Evolutionary conservation across 2,113 vertebrate genomes (phyloP), one percentile per base, ranked within the genome.

Genomic region (Acanthochromis polyacanthus): DNA sequence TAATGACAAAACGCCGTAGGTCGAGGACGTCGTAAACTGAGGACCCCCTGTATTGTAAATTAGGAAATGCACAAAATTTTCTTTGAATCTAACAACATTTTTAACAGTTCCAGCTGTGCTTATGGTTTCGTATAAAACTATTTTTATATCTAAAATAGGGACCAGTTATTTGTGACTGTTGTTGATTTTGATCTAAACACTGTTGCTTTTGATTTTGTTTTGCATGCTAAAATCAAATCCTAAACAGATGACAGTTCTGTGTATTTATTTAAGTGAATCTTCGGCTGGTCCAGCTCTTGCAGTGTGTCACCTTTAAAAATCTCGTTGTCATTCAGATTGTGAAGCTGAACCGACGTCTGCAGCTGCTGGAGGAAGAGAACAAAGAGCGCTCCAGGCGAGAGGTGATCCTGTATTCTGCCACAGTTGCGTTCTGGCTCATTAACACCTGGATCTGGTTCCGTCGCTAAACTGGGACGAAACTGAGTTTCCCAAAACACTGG

Each of bases 391-490:
- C 96, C 30, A 97, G 95, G 86, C 94, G 97, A 80, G 98, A 99
- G 83, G 96, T 96, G 94, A 92, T 98, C 87, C 95, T 99, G 93
- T 99, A 99, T 71, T 99, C 98, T 10, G 96, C 98, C 53, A 98
- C 97, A 1, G 96, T 97, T 81, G 96, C 97, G 0, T 98, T 99
- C 92, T 99, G 98, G 97, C 95, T 99, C 48, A 94, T 99, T 68
- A 99, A 98, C 68, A 96, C 96, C 83, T 99, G 98, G 98, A 95
- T 97, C 62, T 99, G 97, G 97, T 96, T 98, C 84, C 96, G 98
- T 55, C 97, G 97, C 91, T 99, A 95, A 91, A 22, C 89, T 2
- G 76, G 72, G 60, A 46, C 11, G 12, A 16, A 48, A 76, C 17
- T 2, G 23, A 68, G n/a, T 62, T 20, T 76, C 73, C 56, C 52